Base-by-base conservation (phyloP, 1,140 invertebrate genomes). In the Parasteatoda tepidariorum region DNA sequence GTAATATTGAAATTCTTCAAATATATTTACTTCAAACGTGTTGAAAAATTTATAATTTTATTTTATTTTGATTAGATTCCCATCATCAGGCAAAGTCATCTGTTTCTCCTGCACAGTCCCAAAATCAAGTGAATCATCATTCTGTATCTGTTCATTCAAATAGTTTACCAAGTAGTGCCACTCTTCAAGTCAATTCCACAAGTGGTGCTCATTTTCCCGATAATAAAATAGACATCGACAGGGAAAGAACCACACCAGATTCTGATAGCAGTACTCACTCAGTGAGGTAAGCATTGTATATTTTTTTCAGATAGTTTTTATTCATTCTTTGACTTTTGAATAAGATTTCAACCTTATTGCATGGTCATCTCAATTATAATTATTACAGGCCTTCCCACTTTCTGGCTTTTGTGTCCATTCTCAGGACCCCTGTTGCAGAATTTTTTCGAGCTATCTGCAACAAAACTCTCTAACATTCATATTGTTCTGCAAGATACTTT, bases 231-330 rank as follows among this genome's bases (percentile, higher is more conserved):
- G 83, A 84, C 18, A 22, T 66, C 3, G 83, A 84, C 31, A 33
- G 31, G 15, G 83, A 74, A n/a, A 41, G 74, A 7, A 73, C 30
- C 18, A 79, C 83, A 22, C 83, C 83, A 7, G 74, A 64, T 26
- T 84, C 83, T 22, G 83, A 84, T 73, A 76, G 71, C 55, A 84
- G 83, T 57, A 79, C 74, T 59, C 83, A 71, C 30, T 84, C 83
- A 33, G n/a, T 61, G n/a, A 84, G 76, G 70, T 71, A 61, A 22
- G n/a, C 22, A 48, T 11, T 15, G 59, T 11, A 61, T n/a, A n/a
- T n/a, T 54, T 54, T 54, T n/a, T 54, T n/a, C 48, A 54, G 9
- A n/a, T 9, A 11, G 9, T 54, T 54, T 54, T 9, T 11, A n/a
- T 54, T 9, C 9, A n/a, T 11, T 11, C 48, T n/a, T n/a, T 54